Evolutionary conservation across 2,113 vertebrate species (phyloP), one percentile per base, ranked within the genome.

Genomic region (Charadrius vociferus): DNA sequence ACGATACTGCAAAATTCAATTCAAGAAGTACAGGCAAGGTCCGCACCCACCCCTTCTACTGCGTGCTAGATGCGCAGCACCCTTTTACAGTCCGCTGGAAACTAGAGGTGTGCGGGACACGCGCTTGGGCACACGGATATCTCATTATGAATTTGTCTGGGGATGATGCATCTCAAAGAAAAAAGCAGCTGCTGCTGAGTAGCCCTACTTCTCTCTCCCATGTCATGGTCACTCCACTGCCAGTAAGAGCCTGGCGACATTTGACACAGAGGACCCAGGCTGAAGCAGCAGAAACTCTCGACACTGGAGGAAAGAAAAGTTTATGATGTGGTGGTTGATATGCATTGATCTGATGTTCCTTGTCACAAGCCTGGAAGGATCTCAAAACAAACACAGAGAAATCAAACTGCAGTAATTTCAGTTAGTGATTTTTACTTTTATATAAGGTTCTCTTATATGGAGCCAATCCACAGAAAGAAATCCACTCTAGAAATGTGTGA

Each of bases 31-130:
- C 22, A 59, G 43, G 7, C 23, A 39, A 12, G 24, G 12, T 73
- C 47, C 75, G 50, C 90, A 55, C 8, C 27, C 18, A 49, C 10
- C 23, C 39, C 13, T 91, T 41, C 14, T 37, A 18, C 34, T 2
- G 0, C 12, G 6, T 23, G 8, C 34, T 45, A 36, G 18, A 18
- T 73, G 29, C 2, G 1, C 50, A 71, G n/a, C 50, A 81, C 21
- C 19, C 27, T 15, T 55, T 21, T 71, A 34, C 30, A 14, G 23
- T 61, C 45, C 66, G 17, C 15, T 61, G 65, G 58, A 39, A 43
- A 39, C 15, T 3, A 66, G 63, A 61, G 23, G 9, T 56, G 7
- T 55, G 22, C 1, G 0, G 62, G 50, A 49, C 1, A 0, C 26
- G 9, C 27, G 37, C n/a, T 53, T 65, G 53, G 29, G 12, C 45